Evolutionary conservation across 1,140 invertebrate species (phyloP).

Genomic region (Laodelphax striatellus): DNA sequence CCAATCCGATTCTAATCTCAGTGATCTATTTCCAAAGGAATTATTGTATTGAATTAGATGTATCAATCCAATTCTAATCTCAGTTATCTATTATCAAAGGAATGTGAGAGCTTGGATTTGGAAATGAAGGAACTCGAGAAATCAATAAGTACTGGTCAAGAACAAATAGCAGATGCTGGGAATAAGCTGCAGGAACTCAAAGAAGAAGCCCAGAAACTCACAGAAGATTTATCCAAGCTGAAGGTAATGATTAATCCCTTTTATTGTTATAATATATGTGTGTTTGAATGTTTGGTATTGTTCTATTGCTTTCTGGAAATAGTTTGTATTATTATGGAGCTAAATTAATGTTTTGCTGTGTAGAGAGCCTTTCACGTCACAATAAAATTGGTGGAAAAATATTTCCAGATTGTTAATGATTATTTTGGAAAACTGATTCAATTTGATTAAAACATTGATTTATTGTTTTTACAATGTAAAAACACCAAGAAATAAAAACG

Average conservation of each 20-base stretch:
- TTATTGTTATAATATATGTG: too few species aligned
- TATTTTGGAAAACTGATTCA: too few species aligned
- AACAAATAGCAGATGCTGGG: slow-evolving; percentile 38
- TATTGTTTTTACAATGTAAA: too few species aligned
- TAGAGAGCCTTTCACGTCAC: too few species aligned
- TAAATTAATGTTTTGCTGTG: too few species aligned
- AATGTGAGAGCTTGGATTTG: slow-evolving; percentile 66
- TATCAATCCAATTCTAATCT: background rate
- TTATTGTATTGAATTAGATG: background rate
- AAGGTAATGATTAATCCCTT: background rate
- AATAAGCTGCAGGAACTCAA: slow-evolving; percentile 39
- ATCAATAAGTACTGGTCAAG: slow-evolving; percentile 48
- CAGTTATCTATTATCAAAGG: slow-evolving; percentile 29
- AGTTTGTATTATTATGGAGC: too few species aligned
- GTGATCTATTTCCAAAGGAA: background rate
- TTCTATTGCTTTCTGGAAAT: too few species aligned
- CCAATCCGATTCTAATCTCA: background rate
- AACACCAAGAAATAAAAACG: too few species aligned
- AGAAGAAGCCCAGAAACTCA: slow-evolving; percentile 36
- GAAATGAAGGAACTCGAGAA: slow-evolving; percentile 70
- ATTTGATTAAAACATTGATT: too few species aligned
- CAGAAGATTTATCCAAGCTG: slow-evolving; percentile 30
- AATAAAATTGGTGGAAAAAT: too few species aligned
- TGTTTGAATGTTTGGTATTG: too few species aligned
- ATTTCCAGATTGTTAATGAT: too few species aligned